Evolutionary conservation across 2,113 vertebrate genomes (phyloP).

Genomic region (Lepus americanus): DNA sequence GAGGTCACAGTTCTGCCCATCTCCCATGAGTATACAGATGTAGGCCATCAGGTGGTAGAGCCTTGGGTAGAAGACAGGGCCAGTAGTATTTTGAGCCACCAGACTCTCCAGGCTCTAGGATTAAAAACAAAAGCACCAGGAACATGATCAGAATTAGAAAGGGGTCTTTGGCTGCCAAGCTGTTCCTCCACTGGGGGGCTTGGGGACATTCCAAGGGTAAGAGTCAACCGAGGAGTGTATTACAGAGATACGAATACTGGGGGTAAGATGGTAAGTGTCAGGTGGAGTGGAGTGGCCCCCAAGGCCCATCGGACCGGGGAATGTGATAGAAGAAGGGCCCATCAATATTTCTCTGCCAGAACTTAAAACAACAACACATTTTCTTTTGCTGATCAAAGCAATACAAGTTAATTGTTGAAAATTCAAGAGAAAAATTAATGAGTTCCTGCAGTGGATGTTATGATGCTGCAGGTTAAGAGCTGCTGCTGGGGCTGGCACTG

Average conservation of each 20-base stretch:
- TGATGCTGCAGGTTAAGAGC: too few relatives aligned
- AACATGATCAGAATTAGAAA: neutral
- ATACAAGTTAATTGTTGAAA: neutral
- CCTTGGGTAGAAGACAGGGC: constrained; percentile 73
- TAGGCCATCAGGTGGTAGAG: constrained; percentile 84
- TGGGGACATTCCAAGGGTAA: neutral
- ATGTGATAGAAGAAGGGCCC: neutral
- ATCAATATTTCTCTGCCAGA: neutral
- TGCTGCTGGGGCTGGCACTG: too few relatives aligned
- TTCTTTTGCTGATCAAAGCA: neutral
- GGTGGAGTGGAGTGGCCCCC: neutral
- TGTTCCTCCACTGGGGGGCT: neutral
- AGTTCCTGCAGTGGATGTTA: too few relatives aligned
- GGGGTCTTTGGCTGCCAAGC: neutral
- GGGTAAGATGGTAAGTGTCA: rapidly evolving
- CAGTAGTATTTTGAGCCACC: constrained; percentile 51
- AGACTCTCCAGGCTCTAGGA: constrained; percentile 70
- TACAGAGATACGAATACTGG: neutral
- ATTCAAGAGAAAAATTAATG: too few relatives aligned
- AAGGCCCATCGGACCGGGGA: neutral
- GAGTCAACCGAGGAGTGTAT: neutral
- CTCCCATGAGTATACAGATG: constrained; percentile 73
- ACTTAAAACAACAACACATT: neutral
- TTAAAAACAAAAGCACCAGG: neutral
- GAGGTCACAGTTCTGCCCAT: constrained; percentile 68